Percentiles rank a stretch among this genome's conserved stretches.
Conservation (phyloP, 2,888 invertebrate species). For the Eulithis prunata region DNA sequence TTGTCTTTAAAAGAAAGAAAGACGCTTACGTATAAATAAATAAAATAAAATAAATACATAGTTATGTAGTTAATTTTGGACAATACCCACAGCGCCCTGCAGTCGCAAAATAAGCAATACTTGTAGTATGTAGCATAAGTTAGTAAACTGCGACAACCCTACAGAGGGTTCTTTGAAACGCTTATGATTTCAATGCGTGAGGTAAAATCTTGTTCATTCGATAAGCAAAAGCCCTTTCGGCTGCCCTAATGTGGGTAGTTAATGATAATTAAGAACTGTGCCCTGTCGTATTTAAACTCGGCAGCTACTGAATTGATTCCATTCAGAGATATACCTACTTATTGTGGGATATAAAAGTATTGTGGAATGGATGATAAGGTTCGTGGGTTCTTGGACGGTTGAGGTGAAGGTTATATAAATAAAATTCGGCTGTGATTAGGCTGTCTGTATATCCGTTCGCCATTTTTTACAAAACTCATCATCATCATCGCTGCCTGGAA, state of each 20-base stretch:
- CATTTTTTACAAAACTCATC: no score
- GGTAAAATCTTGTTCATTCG: conserved; percentile 64
- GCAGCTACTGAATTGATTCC: conserved; percentile 46
- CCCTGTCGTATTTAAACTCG: conserved; percentile 44
- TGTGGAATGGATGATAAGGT: conserved; percentile 18
- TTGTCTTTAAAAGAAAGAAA: no score
- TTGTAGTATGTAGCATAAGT: no score
- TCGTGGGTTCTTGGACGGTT: conserved; percentile 7
- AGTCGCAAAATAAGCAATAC: no score
- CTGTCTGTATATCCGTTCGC: no score
- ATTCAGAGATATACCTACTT: conserved; percentile 22
- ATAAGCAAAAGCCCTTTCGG: conserved; percentile 48
- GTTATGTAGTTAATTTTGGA: no score
- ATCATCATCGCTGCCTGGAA: no score
- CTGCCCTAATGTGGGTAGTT: conserved; percentile 59
- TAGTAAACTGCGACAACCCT: conserved; percentile 39
- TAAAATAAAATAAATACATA: no score
- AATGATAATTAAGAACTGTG: conserved; percentile 75
- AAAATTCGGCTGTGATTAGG: no score
- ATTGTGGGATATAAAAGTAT: conserved; percentile 27
- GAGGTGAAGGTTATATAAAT: not conserved
- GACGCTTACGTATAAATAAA: no score
- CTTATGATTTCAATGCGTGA: conserved; percentile 82
- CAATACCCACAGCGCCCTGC: no score
- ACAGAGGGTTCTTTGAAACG: conserved; percentile 75